phyloP scores from a whole-genome alignment of 2,113 vertebrate genomes.

The Leucopsar rothschildi region DNA sequence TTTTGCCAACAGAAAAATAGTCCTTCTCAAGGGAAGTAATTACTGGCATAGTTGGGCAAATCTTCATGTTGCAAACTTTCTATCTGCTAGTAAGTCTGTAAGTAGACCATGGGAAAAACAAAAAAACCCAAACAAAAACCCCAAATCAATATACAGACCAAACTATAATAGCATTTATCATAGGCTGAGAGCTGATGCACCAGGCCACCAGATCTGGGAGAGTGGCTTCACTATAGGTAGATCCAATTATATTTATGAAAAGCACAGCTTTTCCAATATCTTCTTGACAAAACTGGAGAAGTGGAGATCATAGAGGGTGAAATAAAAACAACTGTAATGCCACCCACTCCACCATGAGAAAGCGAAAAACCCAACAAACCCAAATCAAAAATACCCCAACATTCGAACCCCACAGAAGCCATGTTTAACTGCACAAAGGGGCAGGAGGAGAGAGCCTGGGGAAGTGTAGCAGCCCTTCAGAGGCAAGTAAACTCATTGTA shows the following conservation, averaged over 20 bases:
- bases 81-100: neutral
- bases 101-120: neutral
- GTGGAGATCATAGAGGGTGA: rapidly evolving
- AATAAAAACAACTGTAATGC: neutral
- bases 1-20: neutral
- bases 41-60: neutral
- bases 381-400: neutral
- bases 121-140: neutral
- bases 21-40: neutral
- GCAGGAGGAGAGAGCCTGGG: neutral
- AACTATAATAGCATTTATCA: neutral
- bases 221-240: neutral
- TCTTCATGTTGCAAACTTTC: neutral
- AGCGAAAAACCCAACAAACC: neutral
- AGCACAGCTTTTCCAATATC: neutral
- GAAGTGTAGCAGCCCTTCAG: neutral
- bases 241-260: neutral
- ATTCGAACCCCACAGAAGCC: neutral
- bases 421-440: neutral
- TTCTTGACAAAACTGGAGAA: neutral
- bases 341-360: rapidly evolving
- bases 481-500: neutral
- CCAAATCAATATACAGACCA: neutral
- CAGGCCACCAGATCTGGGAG: neutral
- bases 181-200: neutral